Evolutionary conservation across 2,888 invertebrate species (phyloP).

Genomic region (Xylocampa areola): DNA sequence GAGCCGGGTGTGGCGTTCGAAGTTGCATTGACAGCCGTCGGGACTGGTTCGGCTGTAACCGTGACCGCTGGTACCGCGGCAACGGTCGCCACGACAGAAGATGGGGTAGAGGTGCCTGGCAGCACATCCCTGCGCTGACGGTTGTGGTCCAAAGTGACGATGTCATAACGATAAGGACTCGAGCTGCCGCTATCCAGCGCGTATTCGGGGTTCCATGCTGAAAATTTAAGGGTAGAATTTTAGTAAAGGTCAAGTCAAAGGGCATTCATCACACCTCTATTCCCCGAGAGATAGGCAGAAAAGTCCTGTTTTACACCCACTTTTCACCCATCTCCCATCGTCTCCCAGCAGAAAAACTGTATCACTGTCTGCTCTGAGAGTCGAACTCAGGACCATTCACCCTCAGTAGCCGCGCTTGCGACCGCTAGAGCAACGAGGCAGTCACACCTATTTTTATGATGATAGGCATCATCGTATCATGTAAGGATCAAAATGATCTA

Average conservation of each 20-base stretch:
- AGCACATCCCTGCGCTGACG: conserved; percentile 51
- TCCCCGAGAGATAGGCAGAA: too few species aligned
- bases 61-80: neutral
- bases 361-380: too few species aligned
- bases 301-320: too few species aligned
- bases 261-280: too few species aligned
- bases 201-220: conserved; percentile 63
- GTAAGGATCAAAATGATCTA: too few species aligned
- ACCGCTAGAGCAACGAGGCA: too few species aligned
- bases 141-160: conserved; percentile 53
- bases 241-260: too few species aligned
- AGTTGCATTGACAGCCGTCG: conserved; percentile 1
- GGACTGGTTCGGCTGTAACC: neutral
- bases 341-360: neutral
- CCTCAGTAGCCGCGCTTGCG: too few species aligned
- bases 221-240: conserved; percentile 19
- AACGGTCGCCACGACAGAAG: neutral
- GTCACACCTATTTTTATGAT: too few species aligned
- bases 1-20: conserved; percentile 40
- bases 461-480: too few species aligned
- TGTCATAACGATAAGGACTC: conserved; percentile 43
- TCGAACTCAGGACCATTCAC: too few species aligned
- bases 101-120: neutral
- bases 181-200: conserved; percentile 47
- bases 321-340: too few species aligned